These are phyloP conservation scores for Salarias fasciatus DNA, from an alignment of 2,797 vertebrate species.

Conservation along the genomic window DNA sequence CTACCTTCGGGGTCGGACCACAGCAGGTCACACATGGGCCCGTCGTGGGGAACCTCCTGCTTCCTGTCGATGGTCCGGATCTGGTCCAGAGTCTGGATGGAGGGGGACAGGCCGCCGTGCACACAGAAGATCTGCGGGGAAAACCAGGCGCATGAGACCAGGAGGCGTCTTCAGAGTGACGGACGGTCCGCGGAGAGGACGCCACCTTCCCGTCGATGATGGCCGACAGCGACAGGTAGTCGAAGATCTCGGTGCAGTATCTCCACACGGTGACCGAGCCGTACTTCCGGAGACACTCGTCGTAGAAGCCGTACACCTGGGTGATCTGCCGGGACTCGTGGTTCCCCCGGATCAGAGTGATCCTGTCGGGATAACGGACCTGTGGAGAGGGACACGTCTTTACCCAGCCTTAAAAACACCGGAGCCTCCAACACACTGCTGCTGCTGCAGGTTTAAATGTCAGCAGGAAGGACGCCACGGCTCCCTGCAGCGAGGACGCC, in stretches of 20 bases:
- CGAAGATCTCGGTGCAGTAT: conserved; percentile 98
- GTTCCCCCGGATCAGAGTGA: conserved; percentile 94
- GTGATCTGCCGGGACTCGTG: conserved; percentile 96
- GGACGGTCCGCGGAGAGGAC: no score
- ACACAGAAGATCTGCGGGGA: conserved; percentile 98
- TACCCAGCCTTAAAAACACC: no score
- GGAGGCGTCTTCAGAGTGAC: not conserved
- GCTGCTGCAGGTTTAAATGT: no score
- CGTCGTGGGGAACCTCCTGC: conserved; percentile 96
- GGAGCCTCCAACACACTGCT: no score
- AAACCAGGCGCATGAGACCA: no score
- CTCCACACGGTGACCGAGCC: conserved; percentile 96
- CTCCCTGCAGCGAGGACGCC: no score
- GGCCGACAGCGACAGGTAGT: conserved; percentile 95
- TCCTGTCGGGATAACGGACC: conserved; percentile 96
- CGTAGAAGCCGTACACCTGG: conserved; percentile 96
- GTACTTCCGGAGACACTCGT: conserved; percentile 94
- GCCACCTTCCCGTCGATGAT: conserved; percentile 96
- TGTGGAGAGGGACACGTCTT: conserved; percentile 51
- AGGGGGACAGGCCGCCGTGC: conserved; percentile 94
- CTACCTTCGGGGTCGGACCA: conserved; percentile 98
- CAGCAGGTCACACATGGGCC: conserved; percentile 96
- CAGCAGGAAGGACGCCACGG: no score
- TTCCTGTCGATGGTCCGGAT: conserved; percentile 97
- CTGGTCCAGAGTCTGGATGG: conserved; percentile 97